Conservation (phyloP, 2,113 vertebrate genomes). For the Pangasianodon hypophthalmus region DNA sequence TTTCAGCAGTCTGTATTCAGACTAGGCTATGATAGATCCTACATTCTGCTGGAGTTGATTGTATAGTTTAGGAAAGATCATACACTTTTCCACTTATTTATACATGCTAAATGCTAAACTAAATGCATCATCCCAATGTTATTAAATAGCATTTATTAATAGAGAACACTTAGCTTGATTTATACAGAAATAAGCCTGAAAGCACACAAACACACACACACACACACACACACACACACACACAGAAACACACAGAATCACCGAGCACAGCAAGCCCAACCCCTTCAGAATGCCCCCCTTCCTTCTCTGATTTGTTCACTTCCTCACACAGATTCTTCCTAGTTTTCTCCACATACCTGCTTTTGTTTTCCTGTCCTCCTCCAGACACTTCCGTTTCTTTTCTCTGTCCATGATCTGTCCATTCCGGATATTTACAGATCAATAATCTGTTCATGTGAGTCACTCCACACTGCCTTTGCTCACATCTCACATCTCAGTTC, state of each 20-base stretch:
- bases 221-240: slow-evolving; percentile 11
- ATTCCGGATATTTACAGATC: neutral
- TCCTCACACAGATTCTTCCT: neutral
- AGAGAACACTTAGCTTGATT: neutral
- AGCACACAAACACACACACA: neutral
- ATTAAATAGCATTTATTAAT: neutral
- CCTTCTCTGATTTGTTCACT: slow-evolving; percentile 34
- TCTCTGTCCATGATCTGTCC: slow-evolving; percentile 26
- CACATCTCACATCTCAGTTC: neutral
- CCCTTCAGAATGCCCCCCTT: slow-evolving; percentile 49
- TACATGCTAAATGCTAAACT: neutral
- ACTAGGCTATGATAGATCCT: too few relatives aligned
- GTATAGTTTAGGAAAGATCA: too few relatives aligned
- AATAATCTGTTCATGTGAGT: neutral
- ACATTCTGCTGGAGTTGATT: neutral
- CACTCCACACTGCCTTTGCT: neutral
- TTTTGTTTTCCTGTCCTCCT: neutral
- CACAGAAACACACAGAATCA: slow-evolving; percentile 3
- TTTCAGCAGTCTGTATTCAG: too few relatives aligned
- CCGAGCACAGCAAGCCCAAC: slow-evolving; percentile 51
- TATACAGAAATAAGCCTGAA: neutral
- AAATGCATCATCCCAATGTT: neutral
- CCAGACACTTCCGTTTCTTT: neutral
- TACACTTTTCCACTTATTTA: neutral
- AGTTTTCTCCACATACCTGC: slow-evolving; percentile 35